Conservation (phyloP, 2,113 vertebrate species). For the Sander lucioperca region DNA sequence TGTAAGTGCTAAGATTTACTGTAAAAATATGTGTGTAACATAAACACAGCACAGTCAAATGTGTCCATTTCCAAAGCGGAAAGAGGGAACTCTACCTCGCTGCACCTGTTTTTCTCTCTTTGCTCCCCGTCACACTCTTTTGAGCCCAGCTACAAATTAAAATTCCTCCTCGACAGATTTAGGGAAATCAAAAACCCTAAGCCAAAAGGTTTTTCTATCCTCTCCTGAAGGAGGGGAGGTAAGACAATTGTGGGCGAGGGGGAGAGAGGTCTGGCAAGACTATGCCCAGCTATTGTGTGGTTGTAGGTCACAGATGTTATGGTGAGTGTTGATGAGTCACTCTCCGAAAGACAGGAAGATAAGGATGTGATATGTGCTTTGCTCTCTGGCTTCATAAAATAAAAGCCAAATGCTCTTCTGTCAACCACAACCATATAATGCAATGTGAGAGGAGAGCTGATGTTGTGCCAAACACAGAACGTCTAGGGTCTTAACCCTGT, state of each 20-base stretch:
- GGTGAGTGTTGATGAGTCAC: slow-evolving; percentile 14
- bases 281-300: not conserved
- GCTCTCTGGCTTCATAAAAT: slow-evolving; percentile 14
- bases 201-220: slow-evolving; percentile 11
- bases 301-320: slow-evolving; percentile 29
- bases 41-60: slow-evolving; percentile 26
- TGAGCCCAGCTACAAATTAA: slow-evolving; percentile 56
- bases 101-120: slow-evolving; percentile 60
- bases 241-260: slow-evolving; percentile 14
- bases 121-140: slow-evolving; percentile 49
- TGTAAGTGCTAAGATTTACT: not conserved
- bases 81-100: slow-evolving; percentile 31
- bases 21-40: slow-evolving; percentile 35
- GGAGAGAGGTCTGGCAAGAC: not conserved
- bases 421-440: slow-evolving; percentile 19
- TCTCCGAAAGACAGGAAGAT: slow-evolving; percentile 11
- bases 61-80: slow-evolving; percentile 40
- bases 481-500: slow-evolving; percentile 36
- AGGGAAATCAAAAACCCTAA: slow-evolving; percentile 56
- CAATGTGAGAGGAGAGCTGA: slow-evolving; percentile 11
- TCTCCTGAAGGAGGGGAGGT: slow-evolving; percentile 11
- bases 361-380: not conserved
- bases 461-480: slow-evolving; percentile 35
- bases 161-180: slow-evolving; percentile 63
- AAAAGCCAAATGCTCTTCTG: slow-evolving; percentile 17